Evolutionary conservation across 2,797 vertebrate species (phyloP).

Genomic region (Diceros bicornis): DNA sequence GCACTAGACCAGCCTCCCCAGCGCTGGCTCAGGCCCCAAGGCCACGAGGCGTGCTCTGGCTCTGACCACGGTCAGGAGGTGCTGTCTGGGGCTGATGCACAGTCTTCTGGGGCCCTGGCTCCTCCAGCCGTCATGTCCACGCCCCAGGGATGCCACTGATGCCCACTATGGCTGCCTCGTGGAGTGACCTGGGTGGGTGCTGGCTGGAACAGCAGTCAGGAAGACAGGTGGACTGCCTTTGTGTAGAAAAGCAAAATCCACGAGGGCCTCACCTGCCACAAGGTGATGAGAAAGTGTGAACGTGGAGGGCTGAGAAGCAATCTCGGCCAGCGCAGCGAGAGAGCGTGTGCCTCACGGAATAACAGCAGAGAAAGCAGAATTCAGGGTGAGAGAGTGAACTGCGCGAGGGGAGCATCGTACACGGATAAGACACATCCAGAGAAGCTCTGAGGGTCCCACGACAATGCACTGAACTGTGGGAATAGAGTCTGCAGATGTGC

Average conservation of each 20-base stretch:
- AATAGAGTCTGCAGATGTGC: too few species aligned
- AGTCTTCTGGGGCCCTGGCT: too few species aligned
- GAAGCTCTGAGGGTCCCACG: neutral
- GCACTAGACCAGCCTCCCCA: too few species aligned
- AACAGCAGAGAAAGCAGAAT: neutral
- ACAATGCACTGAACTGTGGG: neutral
- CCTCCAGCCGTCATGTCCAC: fast-evolving
- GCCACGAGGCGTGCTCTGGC: neutral
- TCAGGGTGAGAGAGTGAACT: too few species aligned
- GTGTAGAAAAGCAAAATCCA: neutral
- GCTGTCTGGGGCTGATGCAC: neutral
- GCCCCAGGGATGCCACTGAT: neutral
- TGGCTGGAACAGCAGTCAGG: neutral
- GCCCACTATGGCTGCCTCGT: neutral
- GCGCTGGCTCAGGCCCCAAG: neutral
- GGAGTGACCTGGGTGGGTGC: neutral
- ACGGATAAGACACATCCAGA: neutral
- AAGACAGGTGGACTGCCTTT: neutral
- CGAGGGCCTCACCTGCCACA: too few species aligned
- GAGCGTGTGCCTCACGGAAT: fast-evolving
- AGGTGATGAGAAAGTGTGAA: fast-evolving
- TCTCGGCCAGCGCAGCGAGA: fast-evolving
- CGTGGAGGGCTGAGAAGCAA: too few species aligned
- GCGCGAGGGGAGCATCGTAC: neutral
- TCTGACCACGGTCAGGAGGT: neutral